phyloP scores from a whole-genome alignment of 2,888 invertebrate genomes.

The Sympetrum striolatum region DNA sequence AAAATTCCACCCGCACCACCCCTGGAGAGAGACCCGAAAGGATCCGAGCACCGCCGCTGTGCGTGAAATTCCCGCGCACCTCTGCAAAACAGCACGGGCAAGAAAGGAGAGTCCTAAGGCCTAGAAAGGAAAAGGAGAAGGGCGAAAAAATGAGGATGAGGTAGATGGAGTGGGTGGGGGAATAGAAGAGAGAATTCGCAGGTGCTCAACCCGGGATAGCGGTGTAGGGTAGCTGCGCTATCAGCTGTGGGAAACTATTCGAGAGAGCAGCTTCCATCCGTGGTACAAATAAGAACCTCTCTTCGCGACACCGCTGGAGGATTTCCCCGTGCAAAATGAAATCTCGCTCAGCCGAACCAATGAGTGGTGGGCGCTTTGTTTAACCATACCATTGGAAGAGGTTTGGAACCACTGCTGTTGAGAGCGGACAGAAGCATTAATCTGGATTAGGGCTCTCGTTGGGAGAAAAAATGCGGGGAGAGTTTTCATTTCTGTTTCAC shows the following conservation, averaged over 20 bases:
- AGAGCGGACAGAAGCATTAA: background rate
- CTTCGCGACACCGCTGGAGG: background rate
- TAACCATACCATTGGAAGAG: background rate
- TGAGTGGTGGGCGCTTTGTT: background rate
- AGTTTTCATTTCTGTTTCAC: background rate
- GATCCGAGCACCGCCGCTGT: background rate
- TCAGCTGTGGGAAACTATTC: constrained; percentile 19
- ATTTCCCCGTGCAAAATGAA: background rate
- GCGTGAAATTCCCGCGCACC: background rate
- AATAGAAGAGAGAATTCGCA: constrained; percentile 11
- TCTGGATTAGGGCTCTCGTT: background rate
- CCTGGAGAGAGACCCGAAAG: background rate
- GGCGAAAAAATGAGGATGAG: background rate
- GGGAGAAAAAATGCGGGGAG: background rate
- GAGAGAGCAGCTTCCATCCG: background rate
- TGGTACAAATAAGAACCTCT: background rate
- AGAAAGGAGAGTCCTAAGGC: background rate
- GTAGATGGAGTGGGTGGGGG: background rate
- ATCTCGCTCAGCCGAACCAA: background rate
- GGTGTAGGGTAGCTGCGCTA: constrained; percentile 19
- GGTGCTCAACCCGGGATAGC: constrained; percentile 6
- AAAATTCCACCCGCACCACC: background rate
- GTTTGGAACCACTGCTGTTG: background rate
- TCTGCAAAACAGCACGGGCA: background rate
- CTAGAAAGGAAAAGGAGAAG: background rate